Percentiles rank a stretch among this genome's conserved stretches.
phyloP scores from a whole-genome alignment of 1,140 invertebrate species.

The Drosophila jambulina region DNA sequence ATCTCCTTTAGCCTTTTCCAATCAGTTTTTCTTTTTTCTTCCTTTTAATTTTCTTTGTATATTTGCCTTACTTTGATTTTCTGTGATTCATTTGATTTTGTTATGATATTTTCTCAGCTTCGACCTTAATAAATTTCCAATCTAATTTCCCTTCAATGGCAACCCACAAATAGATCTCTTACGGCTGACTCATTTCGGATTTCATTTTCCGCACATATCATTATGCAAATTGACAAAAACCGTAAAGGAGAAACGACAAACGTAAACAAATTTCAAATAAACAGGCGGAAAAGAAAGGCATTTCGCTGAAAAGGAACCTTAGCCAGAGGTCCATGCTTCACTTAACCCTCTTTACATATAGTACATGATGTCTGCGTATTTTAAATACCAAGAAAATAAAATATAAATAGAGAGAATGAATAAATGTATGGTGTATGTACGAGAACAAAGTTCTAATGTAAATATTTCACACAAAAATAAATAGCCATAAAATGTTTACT shows the following conservation, averaged over 20 bases:
- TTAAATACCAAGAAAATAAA: neutral
- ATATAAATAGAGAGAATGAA: neutral
- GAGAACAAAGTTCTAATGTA: neutral
- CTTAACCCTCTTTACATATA: neutral
- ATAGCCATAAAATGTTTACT: neutral
- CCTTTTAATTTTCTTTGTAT: neutral
- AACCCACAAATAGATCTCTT: conserved; percentile 8
- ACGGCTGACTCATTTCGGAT: conserved; percentile 12
- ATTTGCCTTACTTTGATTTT: conserved; percentile 20
- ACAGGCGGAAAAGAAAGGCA: conserved; percentile 6
- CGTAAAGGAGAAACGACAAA: conserved; percentile 18
- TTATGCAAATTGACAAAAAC: conserved; percentile 46
- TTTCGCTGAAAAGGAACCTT: neutral
- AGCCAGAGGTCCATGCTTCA: neutral
- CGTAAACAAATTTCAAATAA: conserved; percentile 20
- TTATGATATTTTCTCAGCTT: conserved; percentile 17
- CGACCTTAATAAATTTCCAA: conserved; percentile 13
- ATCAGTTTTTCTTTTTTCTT: neutral
- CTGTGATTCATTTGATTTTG: conserved; percentile 2
- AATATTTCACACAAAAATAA: neutral
- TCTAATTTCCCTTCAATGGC: conserved; percentile 2
- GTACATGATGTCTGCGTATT: neutral
- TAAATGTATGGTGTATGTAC: too few species aligned
- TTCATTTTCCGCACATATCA: conserved; percentile 14
- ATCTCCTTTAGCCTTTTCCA: conserved; percentile 1